These are phyloP conservation scores for Dilophus febrilis DNA, from an alignment of 2,888 invertebrate genomes.

Conservation along the genomic window DNA sequence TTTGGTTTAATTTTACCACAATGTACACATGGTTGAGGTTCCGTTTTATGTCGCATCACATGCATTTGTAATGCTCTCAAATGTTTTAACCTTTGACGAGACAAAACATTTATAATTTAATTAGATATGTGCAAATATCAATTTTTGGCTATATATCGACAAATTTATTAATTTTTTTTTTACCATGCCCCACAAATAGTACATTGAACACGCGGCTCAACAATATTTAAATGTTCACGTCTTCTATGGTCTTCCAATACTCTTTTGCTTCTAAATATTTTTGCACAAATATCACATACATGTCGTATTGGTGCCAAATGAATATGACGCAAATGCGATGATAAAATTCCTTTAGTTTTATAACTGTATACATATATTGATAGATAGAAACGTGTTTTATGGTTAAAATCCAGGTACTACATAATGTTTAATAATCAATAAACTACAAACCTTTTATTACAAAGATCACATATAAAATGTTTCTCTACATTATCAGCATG, in stretches of 20 bases:
- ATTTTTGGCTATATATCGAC: too few relatives aligned
- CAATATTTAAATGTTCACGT: constrained; percentile 20
- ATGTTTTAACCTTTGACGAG: constrained; percentile 21
- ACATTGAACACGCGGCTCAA: constrained; percentile 22
- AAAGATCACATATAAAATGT: constrained; percentile 20
- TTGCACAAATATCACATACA: too few relatives aligned
- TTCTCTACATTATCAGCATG: constrained; percentile 2
- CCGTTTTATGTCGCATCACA: constrained; percentile 21
- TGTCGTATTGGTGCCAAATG: too few relatives aligned
- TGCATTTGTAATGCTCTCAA: constrained; percentile 25
- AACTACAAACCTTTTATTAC: constrained; percentile 23
- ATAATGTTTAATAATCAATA: too few relatives aligned
- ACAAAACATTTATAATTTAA: too few relatives aligned
- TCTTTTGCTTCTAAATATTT: constrained; percentile 20
- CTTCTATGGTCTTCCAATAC: constrained; percentile 24
- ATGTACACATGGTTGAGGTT: constrained; percentile 20
- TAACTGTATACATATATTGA: too few relatives aligned
- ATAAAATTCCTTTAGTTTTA: too few relatives aligned
- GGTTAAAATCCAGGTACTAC: too few relatives aligned
- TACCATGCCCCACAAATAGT: constrained; percentile 24
- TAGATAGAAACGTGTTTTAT: too few relatives aligned
- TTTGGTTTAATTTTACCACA: constrained; percentile 26
- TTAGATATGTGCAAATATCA: too few relatives aligned
- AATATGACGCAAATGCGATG: too few relatives aligned
- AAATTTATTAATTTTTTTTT: too few relatives aligned